A percentile compares a stretch with the other conserved stretches of the same genome.
Evolutionary conservation across 2,113 vertebrate genomes (phyloP).

Genomic region (Hiodon tergisus): DNA sequence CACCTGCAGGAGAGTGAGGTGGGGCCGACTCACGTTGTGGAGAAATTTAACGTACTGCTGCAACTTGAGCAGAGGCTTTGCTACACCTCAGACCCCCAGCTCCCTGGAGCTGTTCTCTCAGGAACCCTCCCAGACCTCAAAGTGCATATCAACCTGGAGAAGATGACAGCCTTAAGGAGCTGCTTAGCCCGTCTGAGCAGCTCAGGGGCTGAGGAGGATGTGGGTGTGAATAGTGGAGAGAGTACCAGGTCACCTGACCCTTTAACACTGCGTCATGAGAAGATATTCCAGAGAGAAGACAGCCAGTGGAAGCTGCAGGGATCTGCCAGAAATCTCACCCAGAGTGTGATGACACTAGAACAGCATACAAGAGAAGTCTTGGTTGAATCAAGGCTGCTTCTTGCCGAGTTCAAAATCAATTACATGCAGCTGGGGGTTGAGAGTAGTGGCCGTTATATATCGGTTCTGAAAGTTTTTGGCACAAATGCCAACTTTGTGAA

Average conservation of each 20-base stretch:
- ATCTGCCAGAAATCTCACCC: conserved; percentile 83
- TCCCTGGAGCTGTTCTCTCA: conserved; percentile 86
- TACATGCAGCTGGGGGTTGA: conserved; percentile 95
- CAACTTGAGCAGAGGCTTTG: conserved; percentile 87
- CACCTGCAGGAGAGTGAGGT: conserved; percentile 87
- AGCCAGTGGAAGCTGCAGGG: conserved; percentile 80
- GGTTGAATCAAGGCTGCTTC: conserved; percentile 87
- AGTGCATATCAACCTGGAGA: conserved; percentile 93
- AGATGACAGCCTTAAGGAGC: conserved; percentile 83
- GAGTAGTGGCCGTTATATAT: conserved; percentile 88
- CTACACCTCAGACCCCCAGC: conserved; percentile 92
- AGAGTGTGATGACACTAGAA: conserved; percentile 85
- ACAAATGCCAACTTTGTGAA: conserved; percentile 94
- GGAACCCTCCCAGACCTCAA: conserved; percentile 90
- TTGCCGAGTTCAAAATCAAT: conserved; percentile 91
- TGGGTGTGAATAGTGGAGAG: conserved; percentile 25
- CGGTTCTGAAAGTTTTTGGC: conserved; percentile 93
- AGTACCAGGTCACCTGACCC: conserved; percentile 55
- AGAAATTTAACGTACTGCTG: conserved; percentile 92
- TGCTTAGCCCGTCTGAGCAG: conserved; percentile 74
- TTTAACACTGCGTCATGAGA: conserved; percentile 70
- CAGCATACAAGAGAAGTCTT: conserved; percentile 90
- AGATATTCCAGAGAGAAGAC: conserved; percentile 74
- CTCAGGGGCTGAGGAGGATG: conserved; percentile 49
- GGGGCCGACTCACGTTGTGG: conserved; percentile 91